Percentiles rank a stretch among this genome's conserved stretches.
Conservation (phyloP, 2,113 vertebrate genomes). For the Pontoporia blainvillei region DNA sequence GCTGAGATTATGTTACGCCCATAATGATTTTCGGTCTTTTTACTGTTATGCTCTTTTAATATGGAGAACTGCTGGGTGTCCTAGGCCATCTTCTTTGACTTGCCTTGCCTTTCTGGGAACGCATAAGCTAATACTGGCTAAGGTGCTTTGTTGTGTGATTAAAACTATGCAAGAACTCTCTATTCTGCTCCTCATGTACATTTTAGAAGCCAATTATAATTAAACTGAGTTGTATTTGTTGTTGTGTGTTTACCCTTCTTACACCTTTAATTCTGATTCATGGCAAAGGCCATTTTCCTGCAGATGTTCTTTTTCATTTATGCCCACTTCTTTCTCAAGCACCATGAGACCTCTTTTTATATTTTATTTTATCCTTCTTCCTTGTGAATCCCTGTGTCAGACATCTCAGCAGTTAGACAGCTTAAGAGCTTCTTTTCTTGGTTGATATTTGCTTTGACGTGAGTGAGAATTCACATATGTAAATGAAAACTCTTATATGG, state of each 20-base stretch:
- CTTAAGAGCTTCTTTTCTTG: constrained; percentile 47
- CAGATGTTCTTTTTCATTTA: not conserved
- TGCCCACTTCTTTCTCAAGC: not conserved
- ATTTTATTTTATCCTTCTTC: constrained; percentile 23
- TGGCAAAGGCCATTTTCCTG: not conserved
- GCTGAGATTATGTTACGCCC: not conserved
- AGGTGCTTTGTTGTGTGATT: not conserved
- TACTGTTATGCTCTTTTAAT: not conserved
- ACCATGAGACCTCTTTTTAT: not conserved
- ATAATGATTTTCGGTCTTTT: not conserved
- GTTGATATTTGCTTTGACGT: constrained; percentile 55
- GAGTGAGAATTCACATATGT: constrained; percentile 47
- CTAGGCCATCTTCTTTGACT: not conserved
- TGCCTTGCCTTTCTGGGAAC: not conserved
- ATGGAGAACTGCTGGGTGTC: not conserved
- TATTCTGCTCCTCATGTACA: not conserved
- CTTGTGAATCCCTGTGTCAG: not conserved
- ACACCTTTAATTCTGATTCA: not conserved
- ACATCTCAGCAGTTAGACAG: constrained; percentile 28
- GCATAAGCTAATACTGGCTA: not conserved
- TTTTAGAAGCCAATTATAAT: not conserved
- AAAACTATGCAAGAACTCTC: not conserved
- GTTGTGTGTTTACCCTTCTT: not conserved
- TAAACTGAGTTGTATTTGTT: not conserved
- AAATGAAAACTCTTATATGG: constrained; percentile 50